Conservation (phyloP, 2,888 invertebrate genomes). For the Metacarcinus magister region DNA sequence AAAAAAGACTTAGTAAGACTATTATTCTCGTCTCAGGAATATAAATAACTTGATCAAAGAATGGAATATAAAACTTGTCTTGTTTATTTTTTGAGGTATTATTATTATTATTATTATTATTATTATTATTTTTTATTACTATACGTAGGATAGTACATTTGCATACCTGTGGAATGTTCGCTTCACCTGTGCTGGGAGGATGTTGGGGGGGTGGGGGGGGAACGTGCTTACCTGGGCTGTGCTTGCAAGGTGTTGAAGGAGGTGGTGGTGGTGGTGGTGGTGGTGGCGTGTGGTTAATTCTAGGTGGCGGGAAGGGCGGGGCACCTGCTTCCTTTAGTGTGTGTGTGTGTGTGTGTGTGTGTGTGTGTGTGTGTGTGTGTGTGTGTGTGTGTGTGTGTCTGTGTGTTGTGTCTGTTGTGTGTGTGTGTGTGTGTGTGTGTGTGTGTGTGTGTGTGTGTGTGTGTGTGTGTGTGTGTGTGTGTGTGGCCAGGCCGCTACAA, state of each 20-base stretch:
- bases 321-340: neutral
- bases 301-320: neutral
- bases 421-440: constrained; percentile 26
- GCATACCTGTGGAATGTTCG: no score
- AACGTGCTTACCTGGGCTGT: neutral
- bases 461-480: constrained; percentile 48
- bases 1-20: no score
- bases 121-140: no score
- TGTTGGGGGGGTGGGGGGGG: neutral
- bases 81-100: no score
- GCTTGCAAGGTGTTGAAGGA: neutral
- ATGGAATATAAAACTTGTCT: no score
- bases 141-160: no score
- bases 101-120: no score
- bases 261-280: neutral
- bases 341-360: no score
- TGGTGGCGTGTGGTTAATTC: neutral
- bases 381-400: no score
- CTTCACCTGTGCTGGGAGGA: neutral
- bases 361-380: no score
- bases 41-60: no score
- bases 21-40: no score
- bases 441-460: constrained; percentile 20
- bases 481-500: neutral
- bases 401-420: neutral